Base-by-base conservation (phyloP, 2,888 invertebrate species). In the Tiliacea aurago region DNA sequence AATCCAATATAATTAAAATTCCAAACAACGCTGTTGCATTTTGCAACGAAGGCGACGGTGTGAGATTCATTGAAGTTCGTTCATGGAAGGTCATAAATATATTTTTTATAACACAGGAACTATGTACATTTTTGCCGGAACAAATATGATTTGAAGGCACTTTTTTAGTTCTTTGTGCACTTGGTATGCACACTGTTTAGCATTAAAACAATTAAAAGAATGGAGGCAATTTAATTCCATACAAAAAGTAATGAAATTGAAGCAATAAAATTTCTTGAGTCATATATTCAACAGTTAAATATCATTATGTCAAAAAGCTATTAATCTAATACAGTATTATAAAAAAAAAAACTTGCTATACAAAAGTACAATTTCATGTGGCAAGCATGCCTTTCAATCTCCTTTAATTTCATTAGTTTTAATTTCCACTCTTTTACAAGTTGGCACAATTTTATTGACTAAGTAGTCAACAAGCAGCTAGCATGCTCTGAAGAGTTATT, bases 1-100 rank as follows among this genome's bases (percentile, higher is more conserved):
- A 61, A 65, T 64, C 33, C 43, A 79, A 56, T 56, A 55, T 62
- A 47, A 73, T 47, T 33, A 18, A 51, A 80, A 66, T 56, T 80
- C 45, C 59, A 51, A 37, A 37, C 20, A 63, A 47, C 51, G 9
- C 1, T 33, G 10, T n/a, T 33, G 43, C 49, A 23, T 51, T 73
- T 45, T 53, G 13, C 20, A 1, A 6, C n/a, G n/a, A n/a, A n/a
- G n/a, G n/a, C n/a, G n/a, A n/a, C 33, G 4, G 13, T 43, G 0
- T 45, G 28, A 28, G 53, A 43, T 23, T 55, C 2, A 56, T 55
- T 51, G 2, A 10, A 55, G 69, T 49, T 62, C 49, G 15, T 67
- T 18, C 15, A 37, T 63, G 5, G 33, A 55, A 76, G 61, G 5
- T 13, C 10, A 59, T 53, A 15, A 70, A 13, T 61, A 10, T 41